Evolutionary conservation across 1,140 invertebrate species (phyloP).

Genomic region (Schlechtendalia chinensis): DNA sequence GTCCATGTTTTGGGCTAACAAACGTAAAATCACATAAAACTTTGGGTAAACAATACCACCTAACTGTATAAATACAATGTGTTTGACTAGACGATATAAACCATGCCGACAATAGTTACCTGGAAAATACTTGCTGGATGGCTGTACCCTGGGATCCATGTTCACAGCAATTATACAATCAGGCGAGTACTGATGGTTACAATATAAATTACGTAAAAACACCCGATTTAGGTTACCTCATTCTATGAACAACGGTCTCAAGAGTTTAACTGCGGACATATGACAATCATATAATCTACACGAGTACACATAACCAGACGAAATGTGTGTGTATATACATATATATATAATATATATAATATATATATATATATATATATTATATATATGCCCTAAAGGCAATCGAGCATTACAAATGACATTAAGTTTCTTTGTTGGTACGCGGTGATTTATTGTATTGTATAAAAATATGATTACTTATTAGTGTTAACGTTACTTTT

Average conservation of each 20-base stretch:
- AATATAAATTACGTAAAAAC: neutral
- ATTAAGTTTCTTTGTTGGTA: neutral
- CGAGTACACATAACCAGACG: too few species aligned
- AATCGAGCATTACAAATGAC: neutral
- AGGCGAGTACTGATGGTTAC: neutral
- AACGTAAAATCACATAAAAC: too few species aligned
- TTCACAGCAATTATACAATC: neutral
- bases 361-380: neutral
- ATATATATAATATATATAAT: neutral
- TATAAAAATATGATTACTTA: neutral
- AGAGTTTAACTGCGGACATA: too few species aligned
- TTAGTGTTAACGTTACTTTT: neutral
- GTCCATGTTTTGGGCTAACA: too few species aligned
- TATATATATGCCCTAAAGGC: too few species aligned
- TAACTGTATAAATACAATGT: too few species aligned
- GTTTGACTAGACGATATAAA: too few species aligned
- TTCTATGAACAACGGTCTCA: neutral
- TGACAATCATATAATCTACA: too few species aligned
- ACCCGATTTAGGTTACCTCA: neutral
- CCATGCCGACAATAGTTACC: neutral
- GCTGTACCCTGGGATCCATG: slow-evolving; percentile 38
- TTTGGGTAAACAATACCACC: too few species aligned
- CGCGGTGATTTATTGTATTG: neutral
- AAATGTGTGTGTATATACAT: neutral
- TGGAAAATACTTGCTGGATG: slow-evolving; percentile 39